Evolutionary conservation across 2,888 invertebrate species (phyloP), one percentile per base, ranked within the genome.

Genomic region (Folsomia candida): DNA sequence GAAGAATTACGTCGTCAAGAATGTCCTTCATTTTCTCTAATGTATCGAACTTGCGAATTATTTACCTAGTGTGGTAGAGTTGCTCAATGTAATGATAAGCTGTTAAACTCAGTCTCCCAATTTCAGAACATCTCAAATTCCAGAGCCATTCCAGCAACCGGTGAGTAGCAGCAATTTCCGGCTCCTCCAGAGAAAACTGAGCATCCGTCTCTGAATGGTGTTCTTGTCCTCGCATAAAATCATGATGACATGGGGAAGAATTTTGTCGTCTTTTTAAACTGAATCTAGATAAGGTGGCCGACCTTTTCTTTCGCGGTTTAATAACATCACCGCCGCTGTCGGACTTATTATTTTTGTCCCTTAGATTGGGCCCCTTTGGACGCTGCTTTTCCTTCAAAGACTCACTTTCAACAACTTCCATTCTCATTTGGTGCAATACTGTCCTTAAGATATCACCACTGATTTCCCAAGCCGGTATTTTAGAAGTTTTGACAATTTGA

Each of bases 81-180:
- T 65, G 29, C 54, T 79, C 77, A 64, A 79, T 69, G 59, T 79
- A 79, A 24, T 71, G 73, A 60, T 75, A 71, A 3, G 79, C 79
- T 58, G 71, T 70, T 11, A 58, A n/a, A 47, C 78, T 78, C 1
- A 79, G 61, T 29, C 79, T 29, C 2, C 79, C 79, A 47, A 79
- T 78, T 71, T 77, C 73, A 3, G 79, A 79, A n/a, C 71, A 77
- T 58, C 74, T 58, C 2, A 79, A 54, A 51, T 79, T 78, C 79
- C 79, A 79, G 0, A 79, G 75, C 79, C 79, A 79, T 66, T 76
- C 72, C 0, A 79, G 69, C 11, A 79, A 65, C 59, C 79, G 66
- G 37, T 77, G 69, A 2, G 79, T 78, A 2, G 79, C 77, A 9
- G 77, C 78, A 0, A 72, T 74, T 67, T 77, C 79, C 2, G 78